Conservation (phyloP, 2,797 vertebrate genomes). For the Mycteria americana region DNA sequence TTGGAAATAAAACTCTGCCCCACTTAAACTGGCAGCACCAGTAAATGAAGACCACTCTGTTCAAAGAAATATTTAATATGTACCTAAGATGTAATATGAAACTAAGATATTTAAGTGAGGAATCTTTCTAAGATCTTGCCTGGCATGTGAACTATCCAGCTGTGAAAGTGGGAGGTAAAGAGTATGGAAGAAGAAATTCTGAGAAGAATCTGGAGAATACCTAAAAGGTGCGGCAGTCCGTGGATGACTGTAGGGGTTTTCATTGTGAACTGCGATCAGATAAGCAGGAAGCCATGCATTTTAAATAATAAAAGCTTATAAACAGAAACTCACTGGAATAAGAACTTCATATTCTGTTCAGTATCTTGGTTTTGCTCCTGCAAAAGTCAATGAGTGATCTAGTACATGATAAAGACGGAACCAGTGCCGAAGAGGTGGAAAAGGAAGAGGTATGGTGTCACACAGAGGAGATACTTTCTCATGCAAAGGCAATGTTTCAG, state of each 20-base stretch:
- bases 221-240: neutral
- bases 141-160: neutral
- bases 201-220: neutral
- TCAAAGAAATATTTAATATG: neutral
- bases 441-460: neutral
- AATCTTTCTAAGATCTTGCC: neutral
- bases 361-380: neutral
- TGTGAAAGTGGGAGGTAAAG: neutral
- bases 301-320: neutral
- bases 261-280: neutral
- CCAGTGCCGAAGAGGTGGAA: neutral
- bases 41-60: neutral
- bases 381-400: neutral
- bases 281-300: neutral
- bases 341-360: neutral
- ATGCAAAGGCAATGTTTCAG: neutral
- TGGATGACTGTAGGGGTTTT: neutral
- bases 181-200: neutral
- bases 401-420: neutral
- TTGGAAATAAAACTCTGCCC: neutral
- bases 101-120: neutral
- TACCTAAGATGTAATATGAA: neutral
- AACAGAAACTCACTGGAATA: neutral
- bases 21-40: neutral
- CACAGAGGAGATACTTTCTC: neutral